Evolutionary conservation across 2,113 vertebrate species (phyloP).

Genomic region (Atlantisia rogersi): DNA sequence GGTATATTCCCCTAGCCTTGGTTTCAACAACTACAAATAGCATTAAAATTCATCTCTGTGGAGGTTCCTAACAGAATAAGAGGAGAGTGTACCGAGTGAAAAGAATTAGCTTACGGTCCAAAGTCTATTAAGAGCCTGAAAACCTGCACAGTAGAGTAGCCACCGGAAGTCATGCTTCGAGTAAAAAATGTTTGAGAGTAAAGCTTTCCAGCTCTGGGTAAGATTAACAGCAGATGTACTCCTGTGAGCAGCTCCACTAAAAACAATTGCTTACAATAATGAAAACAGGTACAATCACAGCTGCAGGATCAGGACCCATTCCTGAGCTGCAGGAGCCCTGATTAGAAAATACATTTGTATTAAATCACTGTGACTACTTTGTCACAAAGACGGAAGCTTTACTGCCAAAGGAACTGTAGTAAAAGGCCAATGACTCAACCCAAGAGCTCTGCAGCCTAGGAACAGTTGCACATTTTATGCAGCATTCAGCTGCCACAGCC

Average conservation of each 20-base stretch:
- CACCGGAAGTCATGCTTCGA: background rate
- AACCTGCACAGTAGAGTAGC: background rate
- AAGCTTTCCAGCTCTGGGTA: background rate
- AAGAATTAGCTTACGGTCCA: background rate
- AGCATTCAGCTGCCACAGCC: background rate
- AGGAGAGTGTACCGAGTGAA: background rate
- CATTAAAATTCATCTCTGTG: background rate
- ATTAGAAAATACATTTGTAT: background rate
- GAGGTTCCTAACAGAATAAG: background rate
- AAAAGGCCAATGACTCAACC: background rate
- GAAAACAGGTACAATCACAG: background rate
- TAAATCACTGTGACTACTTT: background rate
- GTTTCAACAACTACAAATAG: background rate
- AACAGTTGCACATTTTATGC: background rate
- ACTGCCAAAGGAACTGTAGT: background rate
- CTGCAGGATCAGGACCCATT: background rate
- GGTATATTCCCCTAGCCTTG: background rate
- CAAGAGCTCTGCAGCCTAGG: background rate
- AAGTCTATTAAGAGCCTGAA: background rate
- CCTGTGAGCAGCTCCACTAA: background rate
- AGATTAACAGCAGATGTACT: background rate
- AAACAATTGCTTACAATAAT: background rate
- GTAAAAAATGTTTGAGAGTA: background rate
- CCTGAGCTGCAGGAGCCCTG: background rate
- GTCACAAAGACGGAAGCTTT: background rate